Evolutionary conservation across 1,140 invertebrate genomes (phyloP), one percentile per base, ranked within the genome.

Genomic region (Potamilus streckersoni): DNA sequence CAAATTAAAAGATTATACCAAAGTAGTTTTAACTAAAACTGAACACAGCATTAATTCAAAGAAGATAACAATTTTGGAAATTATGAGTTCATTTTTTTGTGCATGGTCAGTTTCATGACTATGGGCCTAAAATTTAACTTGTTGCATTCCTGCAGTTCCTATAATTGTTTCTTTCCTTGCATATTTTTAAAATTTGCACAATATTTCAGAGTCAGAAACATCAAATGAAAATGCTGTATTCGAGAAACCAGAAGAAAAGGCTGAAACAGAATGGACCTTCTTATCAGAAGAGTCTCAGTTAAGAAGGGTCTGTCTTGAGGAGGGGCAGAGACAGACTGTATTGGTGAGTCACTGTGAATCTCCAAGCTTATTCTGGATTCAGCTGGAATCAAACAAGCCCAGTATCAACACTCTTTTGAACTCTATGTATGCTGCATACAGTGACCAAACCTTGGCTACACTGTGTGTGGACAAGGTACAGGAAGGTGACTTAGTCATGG

Each of bases 401-500:
- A 56, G 62, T 19, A 55, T 86, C 12, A 71, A 84, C 49, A 57
- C 60, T 15, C 57, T 86, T 56, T 58, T 82, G 61, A 79, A 85
- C 63, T 72, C 74, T 17, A 83, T 87, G 82, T 83, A 74, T 74
- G 81, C 86, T 17, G 76, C 82, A 17, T 85, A 82, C 61, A 79
- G 66, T 63, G 70, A 59, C 19, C 63, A 65, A 61, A 56, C 62
- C 59, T 76, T 76, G 31, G 69, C n/a, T 5, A 61, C 64, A 27
- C 49, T 79, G 11, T 63, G n/a, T 56, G 49, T 79, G 12, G 63
- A 68, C n/a, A 66, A 38, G 61, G 65, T 75, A 71, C 60, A 56
- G 38, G 61, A 73, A 23, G 72, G 75, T 63, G 59, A 70, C 65
- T 11, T 81, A 93, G 0, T 96, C 83, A 90, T 93, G 49, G 95